Base-by-base conservation (phyloP, 2,888 invertebrate genomes). In the Lithophane socia region DNA sequence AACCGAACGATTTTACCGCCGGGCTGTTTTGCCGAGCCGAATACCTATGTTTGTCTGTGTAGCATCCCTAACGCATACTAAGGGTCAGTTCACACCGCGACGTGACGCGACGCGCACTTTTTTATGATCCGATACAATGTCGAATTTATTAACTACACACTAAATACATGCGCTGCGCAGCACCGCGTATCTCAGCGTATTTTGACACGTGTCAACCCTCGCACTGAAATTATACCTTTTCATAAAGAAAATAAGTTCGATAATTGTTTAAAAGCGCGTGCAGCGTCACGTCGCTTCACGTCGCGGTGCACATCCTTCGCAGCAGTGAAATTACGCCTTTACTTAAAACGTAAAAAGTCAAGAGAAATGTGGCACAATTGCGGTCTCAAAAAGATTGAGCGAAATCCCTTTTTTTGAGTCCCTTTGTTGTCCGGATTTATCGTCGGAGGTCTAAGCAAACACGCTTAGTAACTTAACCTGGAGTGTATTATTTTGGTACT, bases 381-480 rank as follows among this genome's bases (percentile, higher is more conserved):
- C 82, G 77, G 75, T 67, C 86, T 79, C 68, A 79, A 70, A 76
- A 87, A 88, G 76, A 70, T 78, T 71, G 81, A 78, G 77, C 54
- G 69, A 75, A 86, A 24, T 64, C 64, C 68, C 49, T 84, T 81
- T 86, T 79, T 73, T 75, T 73, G 37, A 76, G 66, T 63, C 18
- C 42, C 42, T 72, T 77, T 75, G 78, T 82, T 47, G 66, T 21
- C 10, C 29, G 63, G 86, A 77, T 87, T 86, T 76, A 77, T 67
- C 56, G 71, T 71, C 49, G 29, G 47, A 49, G 56, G 65, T 86
- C 71, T 75, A 60, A 72, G 75, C 67, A 83, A 78, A 79, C 75
- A 80, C 74, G 74, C 75, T 74, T 79, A 80, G 80, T 74, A 80
- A 86, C 78, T 87, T 85, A 87, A 75, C 73, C 68, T 75, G 79